phyloP scores from a whole-genome alignment of 2,797 vertebrate species.

The Enteromius radiatus region DNA sequence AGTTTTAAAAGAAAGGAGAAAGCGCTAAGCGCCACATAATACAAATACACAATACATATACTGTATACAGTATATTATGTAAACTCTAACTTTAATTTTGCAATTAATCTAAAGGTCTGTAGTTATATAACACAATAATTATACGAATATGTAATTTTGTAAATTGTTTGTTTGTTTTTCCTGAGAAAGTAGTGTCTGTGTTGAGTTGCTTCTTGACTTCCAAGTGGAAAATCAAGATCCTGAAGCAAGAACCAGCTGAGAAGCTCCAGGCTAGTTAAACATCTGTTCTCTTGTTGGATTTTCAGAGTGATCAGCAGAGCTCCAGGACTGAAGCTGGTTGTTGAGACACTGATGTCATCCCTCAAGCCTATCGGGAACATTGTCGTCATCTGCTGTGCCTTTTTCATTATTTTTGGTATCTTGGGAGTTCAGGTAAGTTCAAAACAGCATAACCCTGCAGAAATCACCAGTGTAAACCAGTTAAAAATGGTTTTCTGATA shows the following conservation, averaged over 20 bases:
- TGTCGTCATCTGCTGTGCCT: conserved; percentile 98
- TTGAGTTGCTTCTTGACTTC: background rate
- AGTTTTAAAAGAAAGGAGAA: background rate
- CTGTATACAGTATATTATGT: background rate
- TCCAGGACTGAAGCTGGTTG: conserved; percentile 95
- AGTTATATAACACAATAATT: background rate
- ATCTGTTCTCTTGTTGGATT: conserved; percentile 20
- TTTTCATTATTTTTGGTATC: conserved; percentile 99
- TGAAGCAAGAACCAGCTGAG: background rate
- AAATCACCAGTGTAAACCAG: background rate
- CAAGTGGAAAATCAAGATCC: background rate
- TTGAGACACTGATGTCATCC: conserved; percentile 97
- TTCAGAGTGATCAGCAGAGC: conserved; percentile 96
- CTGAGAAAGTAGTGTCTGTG: background rate
- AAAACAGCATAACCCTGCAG: background rate
- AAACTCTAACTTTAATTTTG: no score
- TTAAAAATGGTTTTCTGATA: background rate
- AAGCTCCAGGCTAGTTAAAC: background rate
- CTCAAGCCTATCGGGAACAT: conserved; percentile 99
- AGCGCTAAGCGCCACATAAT: background rate
- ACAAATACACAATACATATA: no score
- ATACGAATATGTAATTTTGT: background rate
- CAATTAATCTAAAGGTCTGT: background rate
- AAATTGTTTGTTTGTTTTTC: background rate
- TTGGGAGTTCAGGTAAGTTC: conserved; percentile 93